Evolutionary conservation across 2,888 invertebrate species (phyloP).

Genomic region (Euzetes globulus): DNA sequence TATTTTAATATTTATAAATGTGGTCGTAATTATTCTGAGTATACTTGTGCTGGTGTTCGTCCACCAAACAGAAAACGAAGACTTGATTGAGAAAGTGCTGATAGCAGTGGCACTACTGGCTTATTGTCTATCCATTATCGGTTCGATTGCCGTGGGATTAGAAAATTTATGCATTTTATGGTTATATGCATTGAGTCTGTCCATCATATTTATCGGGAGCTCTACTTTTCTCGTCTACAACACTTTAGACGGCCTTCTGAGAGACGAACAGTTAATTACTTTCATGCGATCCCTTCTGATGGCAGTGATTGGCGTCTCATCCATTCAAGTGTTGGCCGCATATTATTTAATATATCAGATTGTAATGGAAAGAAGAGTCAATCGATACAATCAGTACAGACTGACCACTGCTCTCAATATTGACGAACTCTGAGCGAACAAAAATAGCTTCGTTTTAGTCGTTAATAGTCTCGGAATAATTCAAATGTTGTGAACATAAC

Average conservation of each 20-base stretch:
- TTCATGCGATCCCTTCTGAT: slow-evolving; percentile 6
- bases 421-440: not conserved
- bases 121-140: slow-evolving; percentile 28
- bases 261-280: not conserved
- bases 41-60: slow-evolving; percentile 8
- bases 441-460: not conserved
- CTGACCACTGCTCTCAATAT: slow-evolving; percentile 23
- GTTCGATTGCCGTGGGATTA: slow-evolving; percentile 29
- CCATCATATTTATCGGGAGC: not conserved
- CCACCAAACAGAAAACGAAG: slow-evolving; percentile 10
- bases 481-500: not conserved
- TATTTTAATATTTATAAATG: slow-evolving; percentile 9
- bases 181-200: not conserved
- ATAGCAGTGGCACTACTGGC: slow-evolving; percentile 22
- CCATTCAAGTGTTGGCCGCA: slow-evolving; percentile 9
- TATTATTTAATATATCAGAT: slow-evolving; percentile 27
- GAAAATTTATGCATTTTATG: slow-evolving; percentile 29
- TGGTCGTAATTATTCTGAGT: slow-evolving; percentile 9
- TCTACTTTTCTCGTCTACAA: not conserved
- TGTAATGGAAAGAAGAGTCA: slow-evolving; percentile 12
- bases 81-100: not conserved
- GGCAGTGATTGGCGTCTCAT: not conserved
- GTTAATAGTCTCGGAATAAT: not conserved
- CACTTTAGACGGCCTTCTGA: not conserved
- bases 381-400: slow-evolving; percentile 22